Evolutionary conservation across 2,113 vertebrate genomes (phyloP), one percentile per base, ranked within the genome.

Genomic region (Dipodomys ordii): DNA sequence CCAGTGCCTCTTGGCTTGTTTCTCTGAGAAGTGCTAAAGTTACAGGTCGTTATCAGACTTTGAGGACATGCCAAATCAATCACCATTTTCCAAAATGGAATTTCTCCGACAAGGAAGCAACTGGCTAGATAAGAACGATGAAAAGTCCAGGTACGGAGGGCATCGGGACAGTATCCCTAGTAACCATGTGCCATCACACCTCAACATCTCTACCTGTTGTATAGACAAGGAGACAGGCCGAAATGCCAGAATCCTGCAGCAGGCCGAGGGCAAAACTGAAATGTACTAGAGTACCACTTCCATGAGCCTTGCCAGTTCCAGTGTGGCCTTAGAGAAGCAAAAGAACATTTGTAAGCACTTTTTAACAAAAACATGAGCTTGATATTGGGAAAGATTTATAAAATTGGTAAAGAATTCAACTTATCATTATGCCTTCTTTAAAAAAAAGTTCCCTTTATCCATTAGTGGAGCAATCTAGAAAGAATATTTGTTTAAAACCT

Each of bases 271-370:
- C 72, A 80, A 68, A 91, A 64, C 23, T 39, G n/a, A 27, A 27
- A 77, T 28, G 15, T 53, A 65, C 62, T 27, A 87, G 77, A 83
- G 32, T 69, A 46, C 60, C 68, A 69, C 19, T 64, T 77, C 53
- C 15, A 28, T 82, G n/a, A 85, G 28, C 32, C 69, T 68, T 74
- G 32, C 16, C 9, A 94, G 65, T 84, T n/a, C 85, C 85, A 68
- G 71, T 10, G 64, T 85, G 73, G 91, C 95, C 94, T 91, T 94
- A 82, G 44, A 64, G 77, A 87, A 94, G 88, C 60, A 82, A 87
- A 91, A 35, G 16, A 68, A 85, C 79, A 22, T 68, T 92, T 89
- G 77, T n/a, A 49, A 94, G 86, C 88, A 94, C 69, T 93, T 96
- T 91, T 89, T 83, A 69, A 82, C 84, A n/a, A 69, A 94, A 85